Base-by-base conservation (phyloP, 2,113 vertebrate genomes). In the Arizona elegans region DNA sequence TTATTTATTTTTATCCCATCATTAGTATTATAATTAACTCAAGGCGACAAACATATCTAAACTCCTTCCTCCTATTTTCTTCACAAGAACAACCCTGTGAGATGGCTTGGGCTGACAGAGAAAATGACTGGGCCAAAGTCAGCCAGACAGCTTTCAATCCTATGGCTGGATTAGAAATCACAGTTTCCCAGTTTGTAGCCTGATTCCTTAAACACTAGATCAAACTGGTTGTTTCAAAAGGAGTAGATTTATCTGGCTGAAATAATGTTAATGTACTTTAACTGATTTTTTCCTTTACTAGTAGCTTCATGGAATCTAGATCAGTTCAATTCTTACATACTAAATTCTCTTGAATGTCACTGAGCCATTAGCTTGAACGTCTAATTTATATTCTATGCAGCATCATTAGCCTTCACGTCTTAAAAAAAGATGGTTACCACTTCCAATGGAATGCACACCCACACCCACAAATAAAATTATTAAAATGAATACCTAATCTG, bases 211-310 rank as follows among this genome's bases (percentile, higher is more conserved):
- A 62, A 62, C 9, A 11, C 59, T 70, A 6, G 29, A n/a, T 29
- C 29, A 70, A 70, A 70, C 29, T 70, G 12, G 29, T 65, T 70
- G 43, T 86, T 91, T 85, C 53, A 50, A n/a, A 86, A 87, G 52
- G 8, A 21, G 29, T 59, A 29, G 10, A 24, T 89, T 38, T n/a
- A 85, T 50, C 65, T 23, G 54, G 9, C 19, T 33, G 23, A 56
- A 81, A 81, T 89, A 70, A 55, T 43, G 24, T 50, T 4, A 86
- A 92, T 12, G 55, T 17, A 89, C 1, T 3, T 47, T 85, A 17
- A 50, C 47, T 85, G 38, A 87, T 93, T 96, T 92, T 96, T 91
- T 65, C 89, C 85, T 26, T 93, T 90, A 93, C 91, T 90, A 90
- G 87, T 92, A 95, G 86, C 53, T 90, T n/a, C 1, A 92, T 55